Evolutionary conservation across 2,797 vertebrate genomes (phyloP).

Genomic region (Ptychadena robeensis): DNA sequence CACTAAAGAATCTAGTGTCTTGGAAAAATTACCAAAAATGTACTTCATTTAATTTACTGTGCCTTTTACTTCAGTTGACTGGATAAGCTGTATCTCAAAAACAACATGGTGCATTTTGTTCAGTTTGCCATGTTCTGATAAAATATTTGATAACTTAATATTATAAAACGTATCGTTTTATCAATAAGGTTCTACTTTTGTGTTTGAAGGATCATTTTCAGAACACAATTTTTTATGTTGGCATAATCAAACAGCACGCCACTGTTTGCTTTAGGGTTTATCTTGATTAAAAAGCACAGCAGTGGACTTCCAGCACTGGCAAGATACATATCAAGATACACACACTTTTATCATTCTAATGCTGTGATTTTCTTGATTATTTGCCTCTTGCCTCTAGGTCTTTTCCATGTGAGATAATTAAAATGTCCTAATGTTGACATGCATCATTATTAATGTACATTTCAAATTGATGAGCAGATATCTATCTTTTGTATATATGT

Average conservation of each 20-base stretch:
- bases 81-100: background rate
- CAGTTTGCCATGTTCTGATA: no score
- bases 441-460: background rate
- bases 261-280: constrained; percentile 1
- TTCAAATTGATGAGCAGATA: background rate
- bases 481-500: background rate
- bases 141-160: no score
- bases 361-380: background rate
- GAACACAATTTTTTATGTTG: background rate
- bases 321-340: background rate
- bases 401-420: background rate
- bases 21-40: background rate
- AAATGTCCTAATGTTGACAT: background rate
- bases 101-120: background rate
- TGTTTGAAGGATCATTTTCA: background rate
- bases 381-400: background rate
- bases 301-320: background rate
- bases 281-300: constrained; percentile 34
- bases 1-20: background rate
- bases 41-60: background rate
- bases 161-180: background rate
- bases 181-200: background rate
- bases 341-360: constrained; percentile 3
- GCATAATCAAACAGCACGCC: background rate
- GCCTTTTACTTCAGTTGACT: background rate